A percentile compares a stretch with the other conserved stretches of the same genome.
phyloP scores from a whole-genome alignment of 2,113 vertebrate genomes.

The Rhinopithecus roxellana region DNA sequence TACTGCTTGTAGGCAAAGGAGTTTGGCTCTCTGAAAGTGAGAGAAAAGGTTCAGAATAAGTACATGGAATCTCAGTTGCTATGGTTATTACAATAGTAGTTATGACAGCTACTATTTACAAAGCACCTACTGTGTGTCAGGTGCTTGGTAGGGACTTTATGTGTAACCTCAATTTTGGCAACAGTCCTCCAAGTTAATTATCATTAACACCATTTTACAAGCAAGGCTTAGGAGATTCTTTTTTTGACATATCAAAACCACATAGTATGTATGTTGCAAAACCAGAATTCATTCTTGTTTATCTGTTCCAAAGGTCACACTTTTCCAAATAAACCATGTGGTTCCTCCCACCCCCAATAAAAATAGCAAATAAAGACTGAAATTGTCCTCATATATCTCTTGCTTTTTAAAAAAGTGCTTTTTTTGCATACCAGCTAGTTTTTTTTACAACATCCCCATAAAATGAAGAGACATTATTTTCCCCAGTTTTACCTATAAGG shows the following conservation, averaged over 20 bases:
- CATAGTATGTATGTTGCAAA: constrained; percentile 48
- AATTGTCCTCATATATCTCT: not conserved
- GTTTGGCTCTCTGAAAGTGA: not conserved
- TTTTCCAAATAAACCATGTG: not conserved
- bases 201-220: not conserved
- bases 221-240: constrained; percentile 1
- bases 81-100: not conserved
- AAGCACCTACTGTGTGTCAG: constrained; percentile 12
- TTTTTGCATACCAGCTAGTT: not conserved
- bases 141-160: constrained; percentile 16
- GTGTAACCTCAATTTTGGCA: constrained; percentile 25
- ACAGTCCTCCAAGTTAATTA: not conserved
- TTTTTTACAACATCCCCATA: not conserved
- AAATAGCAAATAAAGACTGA: constrained; percentile 15
- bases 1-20: not conserved
- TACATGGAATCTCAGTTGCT: not conserved
- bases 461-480: not conserved
- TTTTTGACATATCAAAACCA: constrained; percentile 13
- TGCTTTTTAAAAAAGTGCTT: constrained; percentile 1
- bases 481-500: not conserved
- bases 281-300: constrained; percentile 49
- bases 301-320: constrained; percentile 41
- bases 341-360: not conserved
- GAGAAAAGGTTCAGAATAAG: constrained; percentile 12
- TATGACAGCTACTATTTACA: not conserved